phyloP scores from a whole-genome alignment of 2,797 vertebrate species.

The Gastrophryne carolinensis region DNA sequence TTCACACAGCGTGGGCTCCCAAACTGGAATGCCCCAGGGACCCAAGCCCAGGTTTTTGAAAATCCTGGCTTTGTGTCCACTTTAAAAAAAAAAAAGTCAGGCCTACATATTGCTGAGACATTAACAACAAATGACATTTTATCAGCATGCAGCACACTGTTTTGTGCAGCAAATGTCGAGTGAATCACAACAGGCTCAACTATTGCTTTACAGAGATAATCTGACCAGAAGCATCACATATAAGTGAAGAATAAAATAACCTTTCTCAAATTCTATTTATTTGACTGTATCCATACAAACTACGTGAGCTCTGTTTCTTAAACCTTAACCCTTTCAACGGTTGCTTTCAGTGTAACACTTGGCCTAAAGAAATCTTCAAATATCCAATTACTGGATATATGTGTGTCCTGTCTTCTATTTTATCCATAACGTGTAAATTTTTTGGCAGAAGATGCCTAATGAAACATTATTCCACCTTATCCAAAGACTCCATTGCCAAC shows the following conservation, averaged over 20 bases:
- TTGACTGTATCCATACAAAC: background rate
- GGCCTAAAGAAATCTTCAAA: too few relatives aligned
- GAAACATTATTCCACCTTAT: too few relatives aligned
- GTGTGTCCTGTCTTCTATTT: too few relatives aligned
- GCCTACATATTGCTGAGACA: background rate
- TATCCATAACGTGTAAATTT: too few relatives aligned
- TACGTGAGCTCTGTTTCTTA: background rate
- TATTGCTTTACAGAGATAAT: slow-evolving; percentile 52
- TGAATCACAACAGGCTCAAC: slow-evolving; percentile 62
- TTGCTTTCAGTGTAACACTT: too few relatives aligned
- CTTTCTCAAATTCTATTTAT: background rate
- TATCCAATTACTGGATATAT: too few relatives aligned
- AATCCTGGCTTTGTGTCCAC: too few relatives aligned
- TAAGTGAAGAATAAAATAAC: background rate
- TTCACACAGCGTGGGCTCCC: too few relatives aligned
- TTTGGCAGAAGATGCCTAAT: too few relatives aligned
- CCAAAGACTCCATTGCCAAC: too few relatives aligned
- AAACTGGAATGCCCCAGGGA: too few relatives aligned
- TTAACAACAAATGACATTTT: background rate
- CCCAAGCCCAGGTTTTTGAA: too few relatives aligned
- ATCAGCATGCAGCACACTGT: slow-evolving; percentile 1
- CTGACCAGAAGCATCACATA: slow-evolving; percentile 57
- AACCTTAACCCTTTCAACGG: background rate
- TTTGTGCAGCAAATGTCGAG: slow-evolving; percentile 57
- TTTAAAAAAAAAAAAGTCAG: slow-evolving; percentile 3